Evolutionary conservation across 2,888 invertebrate genomes (phyloP).

Genomic region (Mechanitis messenoides): DNA sequence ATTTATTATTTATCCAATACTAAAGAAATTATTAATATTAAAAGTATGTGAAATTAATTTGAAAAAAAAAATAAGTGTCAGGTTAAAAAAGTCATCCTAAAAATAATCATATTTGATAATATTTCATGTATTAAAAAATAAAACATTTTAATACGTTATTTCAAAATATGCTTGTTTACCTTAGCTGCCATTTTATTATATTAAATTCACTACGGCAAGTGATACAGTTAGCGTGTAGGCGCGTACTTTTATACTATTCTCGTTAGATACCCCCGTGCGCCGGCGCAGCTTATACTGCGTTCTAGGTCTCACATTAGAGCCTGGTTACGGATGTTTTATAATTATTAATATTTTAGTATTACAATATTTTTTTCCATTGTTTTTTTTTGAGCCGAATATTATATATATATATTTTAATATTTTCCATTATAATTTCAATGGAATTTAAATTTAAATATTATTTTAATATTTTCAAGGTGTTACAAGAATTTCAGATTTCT

Average conservation of each 20-base stretch:
- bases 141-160: not conserved
- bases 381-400: too few relatives aligned
- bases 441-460: too few relatives aligned
- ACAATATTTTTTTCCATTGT: too few relatives aligned
- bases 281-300: constrained; percentile 22
- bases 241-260: constrained; percentile 62
- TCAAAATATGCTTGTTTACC: constrained; percentile 41
- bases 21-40: not conserved
- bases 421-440: too few relatives aligned
- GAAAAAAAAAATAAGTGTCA: too few relatives aligned
- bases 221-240: constrained; percentile 55
- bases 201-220: constrained; percentile 64
- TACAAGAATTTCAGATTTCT: too few relatives aligned
- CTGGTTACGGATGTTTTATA: constrained; percentile 27
- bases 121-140: too few relatives aligned
- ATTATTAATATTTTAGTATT: constrained; percentile 5
- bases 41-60: too few relatives aligned
- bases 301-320: constrained; percentile 27
- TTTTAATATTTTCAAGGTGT: too few relatives aligned
- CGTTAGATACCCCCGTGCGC: constrained; percentile 55
- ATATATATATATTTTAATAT: too few relatives aligned
- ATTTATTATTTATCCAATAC: not conserved
- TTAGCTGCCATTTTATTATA: constrained; percentile 71
- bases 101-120: too few relatives aligned
- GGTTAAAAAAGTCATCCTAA: too few relatives aligned